Percentiles rank a stretch among this genome's conserved stretches.
Evolutionary conservation across 2,797 vertebrate genomes (phyloP).

Genomic region (Melanotaenia parkinsoni): DNA sequence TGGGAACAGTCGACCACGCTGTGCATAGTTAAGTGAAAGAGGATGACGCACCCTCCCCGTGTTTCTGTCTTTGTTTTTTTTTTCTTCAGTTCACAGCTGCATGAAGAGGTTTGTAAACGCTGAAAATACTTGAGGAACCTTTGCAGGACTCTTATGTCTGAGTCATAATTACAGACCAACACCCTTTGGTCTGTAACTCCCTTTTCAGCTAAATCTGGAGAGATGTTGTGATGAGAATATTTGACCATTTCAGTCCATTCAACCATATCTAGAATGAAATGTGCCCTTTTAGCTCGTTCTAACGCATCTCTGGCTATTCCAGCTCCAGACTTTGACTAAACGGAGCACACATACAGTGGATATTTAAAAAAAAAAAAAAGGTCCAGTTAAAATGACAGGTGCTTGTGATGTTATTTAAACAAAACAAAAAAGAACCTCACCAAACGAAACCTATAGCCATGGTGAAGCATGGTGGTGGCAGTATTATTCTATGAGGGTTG

Average conservation of each 20-base stretch:
- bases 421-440: too few species aligned
- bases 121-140: not conserved
- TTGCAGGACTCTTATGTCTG: not conserved
- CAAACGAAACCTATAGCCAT: too few species aligned
- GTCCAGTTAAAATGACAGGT: too few species aligned
- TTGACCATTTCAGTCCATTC: not conserved
- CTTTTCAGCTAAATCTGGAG: not conserved
- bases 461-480: too few species aligned
- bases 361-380: too few species aligned
- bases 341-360: too few species aligned
- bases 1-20: slow-evolving; percentile 1
- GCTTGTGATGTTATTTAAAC: too few species aligned
- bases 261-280: not conserved
- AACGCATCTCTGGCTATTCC: too few species aligned
- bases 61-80: slow-evolving; percentile 11
- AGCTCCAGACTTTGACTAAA: too few species aligned
- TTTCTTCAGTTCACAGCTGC: not conserved
- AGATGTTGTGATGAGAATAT: too few species aligned
- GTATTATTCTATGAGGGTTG: too few species aligned
- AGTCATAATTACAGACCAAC: not conserved
- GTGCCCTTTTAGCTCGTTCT: too few species aligned
- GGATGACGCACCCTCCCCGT: slow-evolving; percentile 26
- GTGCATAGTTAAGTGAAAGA: slow-evolving; percentile 9
- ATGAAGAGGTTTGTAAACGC: not conserved
- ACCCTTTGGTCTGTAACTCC: not conserved